These are phyloP conservation scores for Poecile atricapillus DNA, from an alignment of 2,113 vertebrate genomes.

Conservation along the genomic window DNA sequence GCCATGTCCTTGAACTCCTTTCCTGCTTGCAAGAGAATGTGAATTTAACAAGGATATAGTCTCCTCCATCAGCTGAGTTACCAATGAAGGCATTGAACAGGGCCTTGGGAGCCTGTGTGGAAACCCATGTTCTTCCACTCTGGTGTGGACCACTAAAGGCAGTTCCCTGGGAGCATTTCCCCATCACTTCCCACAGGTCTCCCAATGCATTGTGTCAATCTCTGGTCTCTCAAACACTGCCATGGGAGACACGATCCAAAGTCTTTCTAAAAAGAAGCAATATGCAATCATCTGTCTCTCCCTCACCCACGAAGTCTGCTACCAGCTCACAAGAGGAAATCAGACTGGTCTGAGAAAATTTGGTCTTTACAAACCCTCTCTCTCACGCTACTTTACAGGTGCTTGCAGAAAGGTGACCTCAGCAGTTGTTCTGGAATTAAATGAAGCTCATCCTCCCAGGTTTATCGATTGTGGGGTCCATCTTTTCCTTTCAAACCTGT, in stretches of 20 bases:
- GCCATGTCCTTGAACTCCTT: not conserved
- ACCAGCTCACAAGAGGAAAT: not conserved
- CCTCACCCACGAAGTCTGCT: not conserved
- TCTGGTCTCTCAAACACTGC: not conserved
- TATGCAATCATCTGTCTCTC: not conserved
- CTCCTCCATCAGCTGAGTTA: not conserved
- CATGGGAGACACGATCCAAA: rapidly evolving
- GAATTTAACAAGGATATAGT: not conserved
- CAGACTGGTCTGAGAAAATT: not conserved
- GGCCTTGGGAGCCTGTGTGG: not conserved
- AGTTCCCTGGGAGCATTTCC: not conserved
- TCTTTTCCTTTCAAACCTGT: not conserved
- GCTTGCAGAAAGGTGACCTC: not conserved
- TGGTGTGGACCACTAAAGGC: not conserved
- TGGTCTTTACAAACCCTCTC: not conserved
- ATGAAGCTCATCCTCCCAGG: not conserved
- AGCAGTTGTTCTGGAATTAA: not conserved
- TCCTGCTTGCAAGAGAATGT: not conserved
- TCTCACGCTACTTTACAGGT: not conserved
- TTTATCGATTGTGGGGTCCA: not conserved
- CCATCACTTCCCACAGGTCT: not conserved
- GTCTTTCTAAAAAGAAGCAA: not conserved
- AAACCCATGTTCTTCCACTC: not conserved
- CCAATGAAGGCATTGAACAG: not conserved
- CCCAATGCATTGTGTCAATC: not conserved